Conservation (phyloP, 2,113 vertebrate species). For the Archocentrus centrarchus region DNA sequence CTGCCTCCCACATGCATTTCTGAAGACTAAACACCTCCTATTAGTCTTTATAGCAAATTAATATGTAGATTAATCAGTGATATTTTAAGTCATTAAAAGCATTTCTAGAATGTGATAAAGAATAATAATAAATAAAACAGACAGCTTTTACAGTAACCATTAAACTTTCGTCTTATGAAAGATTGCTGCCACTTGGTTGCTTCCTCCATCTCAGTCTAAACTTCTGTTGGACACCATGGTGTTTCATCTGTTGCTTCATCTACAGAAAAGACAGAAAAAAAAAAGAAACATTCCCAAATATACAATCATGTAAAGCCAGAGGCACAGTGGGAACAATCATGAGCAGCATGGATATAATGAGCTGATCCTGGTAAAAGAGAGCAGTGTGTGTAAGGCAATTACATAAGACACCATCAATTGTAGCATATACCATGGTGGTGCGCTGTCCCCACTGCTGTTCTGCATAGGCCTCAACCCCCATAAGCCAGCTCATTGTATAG, state of each 20-base stretch:
- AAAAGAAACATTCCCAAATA: fast-evolving
- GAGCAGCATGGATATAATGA: no score
- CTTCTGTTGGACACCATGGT: not conserved
- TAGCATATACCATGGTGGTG: not conserved
- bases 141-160: not conserved
- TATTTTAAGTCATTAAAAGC: not conserved
- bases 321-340: no score
- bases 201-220: constrained; percentile 12
- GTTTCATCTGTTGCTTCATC: not conserved
- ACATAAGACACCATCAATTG: no score
- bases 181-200: not conserved
- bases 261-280: not conserved
- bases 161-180: not conserved
- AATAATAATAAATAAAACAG: not conserved
- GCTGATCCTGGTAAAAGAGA: no score
- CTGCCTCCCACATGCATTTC: not conserved
- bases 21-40: not conserved
- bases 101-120: not conserved
- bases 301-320: no score
- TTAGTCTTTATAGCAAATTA: not conserved
- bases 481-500: not conserved
- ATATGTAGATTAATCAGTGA: constrained; percentile 9
- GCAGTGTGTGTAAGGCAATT: no score
- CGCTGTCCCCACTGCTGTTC: not conserved
- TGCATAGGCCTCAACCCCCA: not conserved